Percentiles rank a stretch among this genome's conserved stretches.
Evolutionary conservation across 2,113 vertebrate species (phyloP).

Genomic region (Tragelaphus buxtoni): DNA sequence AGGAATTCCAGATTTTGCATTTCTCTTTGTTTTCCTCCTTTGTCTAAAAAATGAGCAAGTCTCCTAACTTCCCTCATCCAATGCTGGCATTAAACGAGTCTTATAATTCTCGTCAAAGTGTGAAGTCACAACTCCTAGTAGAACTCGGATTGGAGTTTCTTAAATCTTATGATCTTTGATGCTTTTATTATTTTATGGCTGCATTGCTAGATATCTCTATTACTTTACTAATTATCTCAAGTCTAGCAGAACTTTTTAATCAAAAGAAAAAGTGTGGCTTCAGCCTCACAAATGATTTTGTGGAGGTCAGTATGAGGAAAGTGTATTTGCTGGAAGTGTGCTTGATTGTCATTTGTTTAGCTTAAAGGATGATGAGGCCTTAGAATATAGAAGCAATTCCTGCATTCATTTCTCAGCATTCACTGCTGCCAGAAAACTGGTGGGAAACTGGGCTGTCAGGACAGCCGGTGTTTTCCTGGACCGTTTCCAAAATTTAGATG

Average conservation of each 20-base stretch:
- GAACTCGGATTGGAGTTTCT: background rate
- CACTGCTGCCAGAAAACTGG: constrained; percentile 31
- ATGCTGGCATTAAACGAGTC: background rate
- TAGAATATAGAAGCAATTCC: constrained; percentile 16
- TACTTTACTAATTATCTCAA: constrained; percentile 59
- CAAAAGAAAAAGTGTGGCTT: constrained; percentile 20
- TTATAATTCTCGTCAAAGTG: constrained; percentile 13
- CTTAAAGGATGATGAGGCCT: constrained; percentile 14
- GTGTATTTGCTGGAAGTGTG: background rate
- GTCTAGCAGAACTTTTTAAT: constrained; percentile 59
- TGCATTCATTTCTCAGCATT: constrained; percentile 22
- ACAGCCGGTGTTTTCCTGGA: constrained; percentile 23
- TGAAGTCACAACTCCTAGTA: background rate
- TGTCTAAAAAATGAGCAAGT: background rate
- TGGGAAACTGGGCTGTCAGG: constrained; percentile 44
- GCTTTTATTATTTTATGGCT: constrained; percentile 42
- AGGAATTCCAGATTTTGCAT: constrained; percentile 32
- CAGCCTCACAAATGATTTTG: background rate
- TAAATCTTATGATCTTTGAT: constrained; percentile 46
- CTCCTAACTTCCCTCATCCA: background rate
- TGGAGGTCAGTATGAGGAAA: background rate
- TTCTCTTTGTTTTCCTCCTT: background rate
- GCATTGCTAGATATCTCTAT: constrained; percentile 21
- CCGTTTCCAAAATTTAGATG: constrained; percentile 54
- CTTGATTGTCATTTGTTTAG: constrained; percentile 57